phyloP scores from a whole-genome alignment of 2,113 vertebrate species.

The Heterotilapia buettikoferi region DNA sequence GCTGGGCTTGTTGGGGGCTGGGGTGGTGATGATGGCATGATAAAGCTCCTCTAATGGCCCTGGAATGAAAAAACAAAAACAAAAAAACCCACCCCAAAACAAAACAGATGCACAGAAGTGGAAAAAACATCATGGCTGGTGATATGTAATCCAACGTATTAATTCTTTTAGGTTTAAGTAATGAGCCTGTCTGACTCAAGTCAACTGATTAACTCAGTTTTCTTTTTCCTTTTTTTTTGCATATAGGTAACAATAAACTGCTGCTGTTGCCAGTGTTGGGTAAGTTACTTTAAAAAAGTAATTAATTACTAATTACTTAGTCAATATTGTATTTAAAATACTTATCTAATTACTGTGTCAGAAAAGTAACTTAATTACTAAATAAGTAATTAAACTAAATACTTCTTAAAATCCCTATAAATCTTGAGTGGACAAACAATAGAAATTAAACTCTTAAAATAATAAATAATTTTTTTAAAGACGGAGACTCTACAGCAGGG shows the following conservation, averaged over 20 bases:
- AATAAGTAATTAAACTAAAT: no score
- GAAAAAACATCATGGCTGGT: slow-evolving; percentile 33
- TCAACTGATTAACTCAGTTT: slow-evolving; percentile 10
- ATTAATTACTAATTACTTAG: no score
- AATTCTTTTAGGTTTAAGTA: slow-evolving; percentile 44
- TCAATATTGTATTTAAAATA: no score
- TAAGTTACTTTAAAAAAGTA: no score
- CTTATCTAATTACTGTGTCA: no score
- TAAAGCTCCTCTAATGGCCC: slow-evolving; percentile 57
- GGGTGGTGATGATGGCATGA: not conserved
- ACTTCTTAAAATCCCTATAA: no score
- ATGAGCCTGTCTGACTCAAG: slow-evolving; percentile 30
- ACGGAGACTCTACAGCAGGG: no score
- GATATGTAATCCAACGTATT: slow-evolving; percentile 45
- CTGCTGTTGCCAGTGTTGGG: no score
- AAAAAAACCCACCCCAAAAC: accelerated
- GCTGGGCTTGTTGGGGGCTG: slow-evolving; percentile 20
- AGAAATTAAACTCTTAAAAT: no score
- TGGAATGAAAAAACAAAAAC: slow-evolving; percentile 33
- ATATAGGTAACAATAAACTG: not conserved
- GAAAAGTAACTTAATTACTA: no score
- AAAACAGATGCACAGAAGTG: slow-evolving; percentile 57
- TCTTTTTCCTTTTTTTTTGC: not conserved
- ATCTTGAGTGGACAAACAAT: no score
- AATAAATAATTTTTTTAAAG: no score